Base-by-base conservation (phyloP, 2,888 invertebrate genomes). In the Hesperia comma region DNA sequence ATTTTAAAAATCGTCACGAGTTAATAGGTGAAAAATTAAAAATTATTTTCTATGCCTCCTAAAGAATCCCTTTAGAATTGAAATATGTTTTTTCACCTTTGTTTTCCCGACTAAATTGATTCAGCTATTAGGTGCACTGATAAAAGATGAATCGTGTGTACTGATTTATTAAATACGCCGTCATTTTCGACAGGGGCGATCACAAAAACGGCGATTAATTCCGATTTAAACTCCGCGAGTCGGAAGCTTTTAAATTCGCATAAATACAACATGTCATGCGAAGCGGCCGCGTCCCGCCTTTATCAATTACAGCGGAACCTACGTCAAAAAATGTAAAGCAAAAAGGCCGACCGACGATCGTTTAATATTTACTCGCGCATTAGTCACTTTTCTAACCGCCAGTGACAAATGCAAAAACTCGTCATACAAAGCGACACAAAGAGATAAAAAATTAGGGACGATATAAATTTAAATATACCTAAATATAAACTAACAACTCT, bases 231-330 rank as follows among this genome's bases (percentile, higher is more conserved):
- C 84, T 84, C 77, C 76, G 77, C 80, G 83, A 83, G 81, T 84
- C 83, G 84, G 83, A 84, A 85, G 87, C 89, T 87, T 90, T 91
- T 90, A 90, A 90, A 90, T 84, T 83, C 86, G 82, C 85, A 87
- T 91, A 89, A 90, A 91, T 90, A 88, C 84, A 86, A 83, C 88
- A 90, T 88, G 89, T 87, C 87, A 86, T 79, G 87, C 82, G 74
- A 73, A 78, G 78, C 80, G 76, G 80, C 74, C 76, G 76, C 77
- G 80, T 76, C 75, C 81, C 82, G 85, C 90, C 88, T 89, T 90
- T 88, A 90, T 90, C 91, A 91, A 89, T 90, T 89, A 90, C 87
- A 83, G 78, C 75, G 78, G 80, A 78, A 78, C 77, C 80, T 78
- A 79, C 80, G 84, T 82, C 82, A 83, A 84, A 89, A 84, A 85